These are phyloP conservation scores for Metaphire vulgaris DNA, from an alignment of 1,140 invertebrate genomes.

Conservation along the genomic window DNA sequence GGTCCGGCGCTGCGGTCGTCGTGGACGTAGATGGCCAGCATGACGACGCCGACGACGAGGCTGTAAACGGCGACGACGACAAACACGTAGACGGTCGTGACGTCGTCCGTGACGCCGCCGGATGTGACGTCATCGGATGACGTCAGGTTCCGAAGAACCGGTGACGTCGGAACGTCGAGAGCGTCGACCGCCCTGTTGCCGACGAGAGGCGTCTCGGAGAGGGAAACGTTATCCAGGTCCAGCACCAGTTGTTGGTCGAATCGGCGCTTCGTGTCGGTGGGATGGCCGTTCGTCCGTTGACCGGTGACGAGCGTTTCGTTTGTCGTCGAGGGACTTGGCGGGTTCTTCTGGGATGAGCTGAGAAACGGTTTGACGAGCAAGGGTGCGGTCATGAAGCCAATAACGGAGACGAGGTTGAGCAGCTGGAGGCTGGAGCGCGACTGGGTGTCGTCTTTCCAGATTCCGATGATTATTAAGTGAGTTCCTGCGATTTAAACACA, in stretches of 20 bases:
- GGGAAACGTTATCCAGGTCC: neutral
- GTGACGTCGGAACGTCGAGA: neutral
- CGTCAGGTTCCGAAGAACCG: neutral
- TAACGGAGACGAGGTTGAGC: neutral
- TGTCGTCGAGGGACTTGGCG: no score
- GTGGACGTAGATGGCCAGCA: neutral
- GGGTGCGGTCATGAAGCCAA: constrained; percentile 4
- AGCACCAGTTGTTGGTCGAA: no score
- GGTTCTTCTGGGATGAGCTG: neutral
- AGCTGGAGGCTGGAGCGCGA: constrained; percentile 7
- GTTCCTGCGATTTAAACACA: constrained; percentile 11
- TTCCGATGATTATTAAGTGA: neutral
- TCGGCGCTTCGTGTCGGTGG: neutral
- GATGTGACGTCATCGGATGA: neutral
- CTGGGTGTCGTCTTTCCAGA: neutral
- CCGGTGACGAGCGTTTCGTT: no score
- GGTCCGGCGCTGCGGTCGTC: neutral
- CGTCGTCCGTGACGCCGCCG: neutral
- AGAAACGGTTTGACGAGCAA: constrained; percentile 13
- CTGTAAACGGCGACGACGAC: neutral
- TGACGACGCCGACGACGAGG: neutral
- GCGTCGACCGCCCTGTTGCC: no score
- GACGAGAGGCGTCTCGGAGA: no score
- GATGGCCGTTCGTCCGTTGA: neutral
- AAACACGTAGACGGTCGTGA: neutral